Base-by-base conservation (phyloP, 2,888 invertebrate genomes). In the Eupelmus urozonus region DNA sequence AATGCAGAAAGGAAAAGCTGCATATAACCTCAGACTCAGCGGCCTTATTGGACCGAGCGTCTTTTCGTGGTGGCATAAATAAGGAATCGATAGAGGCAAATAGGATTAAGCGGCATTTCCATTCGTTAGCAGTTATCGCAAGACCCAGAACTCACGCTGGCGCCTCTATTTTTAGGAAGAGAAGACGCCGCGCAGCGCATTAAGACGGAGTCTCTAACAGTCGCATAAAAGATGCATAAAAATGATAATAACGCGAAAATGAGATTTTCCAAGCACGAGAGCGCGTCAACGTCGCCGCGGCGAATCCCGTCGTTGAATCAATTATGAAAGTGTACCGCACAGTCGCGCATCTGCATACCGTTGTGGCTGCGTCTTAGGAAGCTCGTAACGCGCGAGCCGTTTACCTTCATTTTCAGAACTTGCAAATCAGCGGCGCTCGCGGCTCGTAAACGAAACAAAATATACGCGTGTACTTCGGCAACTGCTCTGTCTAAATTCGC, bases 241-340 rank as follows among this genome's bases (percentile, higher is more conserved):
- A 51, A 49, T 66, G 65, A 29, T 25, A 60, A 40, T 60, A 11
- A 18, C 18, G 29, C 29, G 65, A 27, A 66, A 66, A 51, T 51
- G 51, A 51, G 27, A 51, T 27, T 49, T 16, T n/a, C n/a, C 49
- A 51, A n/a, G 9, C 63, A 27, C 20, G 62, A 18, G 1, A 4
- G 45, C 45, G 16, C 45, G 45, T 45, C 45, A 45, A 9, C 16
- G 45, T 45, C 45, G 9, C 4, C 45, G 34, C 9, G 34, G 34
- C 45, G 16, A 45, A 16, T 45, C 13, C 13, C 45, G 40, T 20
- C 29, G 11, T 40, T 29, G 60, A 51, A 51, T 51, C 18, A 51
- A 51, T 51, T 51, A 51, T 20, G 20, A 51, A 18, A 51, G 51
- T 20, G 9, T 45, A 45, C 16, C 9, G 2, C 2, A 4, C 2